Evolutionary conservation across 1,140 invertebrate species (phyloP).

Genomic region (Scaptomyza hsui): DNA sequence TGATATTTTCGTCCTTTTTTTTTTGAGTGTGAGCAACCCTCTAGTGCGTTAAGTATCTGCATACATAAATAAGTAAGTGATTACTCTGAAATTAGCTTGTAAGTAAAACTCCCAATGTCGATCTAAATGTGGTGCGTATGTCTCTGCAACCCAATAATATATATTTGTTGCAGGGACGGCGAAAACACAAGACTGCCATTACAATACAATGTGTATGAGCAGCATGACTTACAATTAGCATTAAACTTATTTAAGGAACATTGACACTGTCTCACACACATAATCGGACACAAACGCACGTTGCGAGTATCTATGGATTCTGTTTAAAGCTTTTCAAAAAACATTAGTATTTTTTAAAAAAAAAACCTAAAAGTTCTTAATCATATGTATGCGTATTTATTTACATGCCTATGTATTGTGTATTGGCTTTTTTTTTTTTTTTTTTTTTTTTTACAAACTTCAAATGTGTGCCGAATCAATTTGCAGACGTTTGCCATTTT

Average conservation of each 20-base stretch:
- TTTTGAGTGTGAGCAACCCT: conserved; percentile 11
- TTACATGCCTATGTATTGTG: conserved; percentile 36
- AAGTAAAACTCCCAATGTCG: conserved; percentile 62
- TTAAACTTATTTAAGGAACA: conserved; percentile 77
- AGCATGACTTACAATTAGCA: conserved; percentile 80
- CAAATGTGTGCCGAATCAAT: conserved; percentile 9
- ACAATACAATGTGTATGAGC: conserved; percentile 78
- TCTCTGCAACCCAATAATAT: conserved; percentile 28
- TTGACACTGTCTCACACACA: conserved; percentile 63
- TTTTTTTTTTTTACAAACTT: conserved; percentile 23
- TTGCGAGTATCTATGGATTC: conserved; percentile 36
- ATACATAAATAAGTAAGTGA: conserved; percentile 30
- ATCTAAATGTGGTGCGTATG: conserved; percentile 61
- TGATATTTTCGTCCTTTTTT: conserved; percentile 10
- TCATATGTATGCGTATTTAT: conserved; percentile 36
- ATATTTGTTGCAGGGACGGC: conserved; percentile 39
- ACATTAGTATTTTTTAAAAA: conserved; percentile 32
- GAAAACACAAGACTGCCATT: conserved; percentile 69
- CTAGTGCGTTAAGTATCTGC: conserved; percentile 20
- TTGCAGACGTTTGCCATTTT: conserved; percentile 40
- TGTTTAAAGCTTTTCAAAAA: conserved; percentile 41
- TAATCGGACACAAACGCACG: conserved; percentile 59
- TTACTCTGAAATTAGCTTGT: conserved; percentile 65
- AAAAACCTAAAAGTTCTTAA: conserved; percentile 21
- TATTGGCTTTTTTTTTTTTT: conserved; percentile 41